Evolutionary conservation across 2,113 vertebrate genomes (phyloP).

Genomic region (Cheilinus undulatus): DNA sequence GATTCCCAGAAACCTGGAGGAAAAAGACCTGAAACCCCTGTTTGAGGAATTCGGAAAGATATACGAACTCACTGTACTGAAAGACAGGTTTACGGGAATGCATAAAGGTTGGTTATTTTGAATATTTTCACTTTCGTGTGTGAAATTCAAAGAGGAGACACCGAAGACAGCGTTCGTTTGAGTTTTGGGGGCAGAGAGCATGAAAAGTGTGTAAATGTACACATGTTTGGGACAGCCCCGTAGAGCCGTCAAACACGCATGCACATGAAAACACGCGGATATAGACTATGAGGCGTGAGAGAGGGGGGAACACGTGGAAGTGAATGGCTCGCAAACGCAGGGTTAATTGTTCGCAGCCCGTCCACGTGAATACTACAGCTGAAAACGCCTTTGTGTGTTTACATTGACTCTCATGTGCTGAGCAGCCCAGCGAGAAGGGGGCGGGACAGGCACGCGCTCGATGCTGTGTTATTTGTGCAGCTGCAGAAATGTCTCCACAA

Average conservation of each 20-base stretch:
- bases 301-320: conserved; percentile 69
- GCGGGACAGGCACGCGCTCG: conserved; percentile 51
- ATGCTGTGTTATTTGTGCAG: conserved; percentile 45
- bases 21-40: conserved; percentile 97
- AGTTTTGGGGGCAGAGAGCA: conserved; percentile 32
- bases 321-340: conserved; percentile 42
- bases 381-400: conserved; percentile 81
- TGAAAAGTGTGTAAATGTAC: conserved; percentile 64
- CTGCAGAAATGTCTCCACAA: conserved; percentile 45
- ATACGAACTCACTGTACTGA: conserved; percentile 99
- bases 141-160: background rate
- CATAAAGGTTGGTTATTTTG: conserved; percentile 92
- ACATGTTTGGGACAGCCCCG: conserved; percentile 66
- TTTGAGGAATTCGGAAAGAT: conserved; percentile 99
- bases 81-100: conserved; percentile 98
- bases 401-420: conserved; percentile 75
- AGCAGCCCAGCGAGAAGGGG: conserved; percentile 56
- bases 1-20: conserved; percentile 97
- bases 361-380: conserved; percentile 77
- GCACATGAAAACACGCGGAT: background rate
- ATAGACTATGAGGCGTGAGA: conserved; percentile 21
- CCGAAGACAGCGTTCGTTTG: background rate
- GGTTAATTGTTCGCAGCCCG: conserved; percentile 68
- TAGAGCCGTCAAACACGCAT: conserved; percentile 22
- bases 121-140: conserved; percentile 46